Base-by-base conservation (phyloP, 2,888 invertebrate species). In the Mythimna ferrago region DNA sequence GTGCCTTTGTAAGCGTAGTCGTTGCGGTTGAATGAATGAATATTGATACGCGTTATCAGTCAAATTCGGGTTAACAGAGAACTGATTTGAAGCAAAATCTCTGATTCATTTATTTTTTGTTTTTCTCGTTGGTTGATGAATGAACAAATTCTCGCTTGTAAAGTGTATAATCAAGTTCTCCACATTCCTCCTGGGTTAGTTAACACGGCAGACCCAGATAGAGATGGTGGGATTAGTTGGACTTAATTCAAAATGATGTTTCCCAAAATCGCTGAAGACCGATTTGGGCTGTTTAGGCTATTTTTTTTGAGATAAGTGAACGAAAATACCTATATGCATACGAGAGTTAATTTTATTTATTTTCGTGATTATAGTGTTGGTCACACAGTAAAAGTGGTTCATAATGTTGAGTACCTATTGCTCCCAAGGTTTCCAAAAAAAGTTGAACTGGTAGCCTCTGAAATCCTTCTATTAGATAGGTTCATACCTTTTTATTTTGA, bases 41-140 rank as follows among this genome's bases (percentile, higher is more conserved):
- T 68, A 58, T 53, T 78, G 63, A 76, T 71, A 61, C 3, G 32
- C 35, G 58, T 51, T 69, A 74, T 78, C 69, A 63, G 58, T 58
- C 5, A 61, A 71, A 71, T 71, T 76, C 14, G 10, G 21, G 54
- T 66, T 38, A 21, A 57, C 16, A 44, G 16, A 60, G 21, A 58
- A 41, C 41, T 71, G 64, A 35, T 71, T 63, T 53, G 11, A 48
- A 6, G 26, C 19, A 35, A 53, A 14, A 38, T 54, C 14, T 44
- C 14, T 9, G 14, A 41, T 10, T 60, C 9, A 6, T 51, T 21
- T n/a, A 38, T n/a, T 57, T 56, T 48, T 38, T 57, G 26, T 7
- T 26, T 10, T 38, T 21, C 21, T 14, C n/a, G 11, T 60, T 35
- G 14, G 4, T 44, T n/a, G 9, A 16, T 41, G n/a, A 71, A 51